Evolutionary conservation across 2,113 vertebrate genomes (phyloP).

Genomic region (Poicephalus gulielmi): DNA sequence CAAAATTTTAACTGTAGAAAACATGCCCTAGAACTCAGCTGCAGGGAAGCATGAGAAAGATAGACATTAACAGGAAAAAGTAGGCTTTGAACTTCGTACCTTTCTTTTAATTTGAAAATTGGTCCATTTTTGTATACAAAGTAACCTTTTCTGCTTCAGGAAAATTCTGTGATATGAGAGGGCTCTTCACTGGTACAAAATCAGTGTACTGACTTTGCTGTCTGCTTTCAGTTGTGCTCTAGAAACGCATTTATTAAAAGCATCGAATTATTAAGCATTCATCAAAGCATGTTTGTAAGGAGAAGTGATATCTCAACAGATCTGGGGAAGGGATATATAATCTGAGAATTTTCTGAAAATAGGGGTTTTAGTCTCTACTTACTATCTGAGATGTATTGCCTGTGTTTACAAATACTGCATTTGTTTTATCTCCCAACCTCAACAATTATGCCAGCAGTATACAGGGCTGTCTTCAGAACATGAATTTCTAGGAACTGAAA

Average conservation of each 20-base stretch:
- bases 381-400: not conserved
- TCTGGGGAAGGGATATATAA: not conserved
- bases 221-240: not conserved
- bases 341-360: not conserved
- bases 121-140: not conserved
- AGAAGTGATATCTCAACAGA: not conserved
- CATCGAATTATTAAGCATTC: not conserved
- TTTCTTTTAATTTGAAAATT: not conserved
- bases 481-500: not conserved
- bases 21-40: not conserved
- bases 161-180: not conserved
- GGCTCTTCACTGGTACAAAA: not conserved
- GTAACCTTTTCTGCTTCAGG: not conserved
- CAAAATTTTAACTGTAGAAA: not conserved
- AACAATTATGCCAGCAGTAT: not conserved
- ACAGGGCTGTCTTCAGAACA: not conserved
- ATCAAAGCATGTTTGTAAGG: not conserved
- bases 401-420: not conserved
- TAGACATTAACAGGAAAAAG: not conserved
- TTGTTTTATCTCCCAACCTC: not conserved
- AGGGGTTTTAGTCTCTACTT: not conserved
- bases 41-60: not conserved
- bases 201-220: not conserved
- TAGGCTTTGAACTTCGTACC: not conserved
- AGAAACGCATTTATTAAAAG: not conserved